A percentile compares a stretch with the other conserved stretches of the same genome.
Evolutionary conservation across 2,888 invertebrate species (phyloP).

Genomic region (Holacanthella duospinosa): DNA sequence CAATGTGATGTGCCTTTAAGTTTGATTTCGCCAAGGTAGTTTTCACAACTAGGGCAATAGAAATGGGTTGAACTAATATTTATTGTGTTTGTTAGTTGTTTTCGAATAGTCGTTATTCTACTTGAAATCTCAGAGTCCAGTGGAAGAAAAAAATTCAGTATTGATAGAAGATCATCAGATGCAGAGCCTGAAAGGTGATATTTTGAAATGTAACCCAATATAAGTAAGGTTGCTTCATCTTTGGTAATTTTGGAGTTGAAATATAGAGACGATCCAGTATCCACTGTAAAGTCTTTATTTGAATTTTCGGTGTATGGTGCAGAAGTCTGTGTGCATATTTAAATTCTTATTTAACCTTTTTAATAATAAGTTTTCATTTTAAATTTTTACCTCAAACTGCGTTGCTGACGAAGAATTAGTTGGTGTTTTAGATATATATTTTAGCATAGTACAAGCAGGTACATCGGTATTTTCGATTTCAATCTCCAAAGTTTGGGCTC

Average conservation of each 20-base stretch:
- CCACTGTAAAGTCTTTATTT: no score
- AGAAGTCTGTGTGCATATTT: no score
- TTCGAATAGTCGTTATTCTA: background rate
- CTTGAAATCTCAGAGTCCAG: background rate
- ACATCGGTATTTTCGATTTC: no score
- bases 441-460: no score
- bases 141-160: background rate
- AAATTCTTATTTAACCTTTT: no score
- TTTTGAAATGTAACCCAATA: background rate
- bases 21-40: background rate
- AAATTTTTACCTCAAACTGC: no score
- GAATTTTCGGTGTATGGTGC: no score
- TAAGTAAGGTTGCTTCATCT: background rate
- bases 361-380: no score
- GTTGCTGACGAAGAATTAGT: no score
- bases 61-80: background rate
- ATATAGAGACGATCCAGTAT: no score
- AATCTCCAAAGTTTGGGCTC: no score
- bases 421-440: no score
- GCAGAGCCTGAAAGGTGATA: background rate
- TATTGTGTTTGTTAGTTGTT: background rate
- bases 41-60: background rate
- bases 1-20: background rate
- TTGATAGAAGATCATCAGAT: background rate
- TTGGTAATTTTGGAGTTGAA: background rate